Conservation (phyloP, 2,797 vertebrate species). For the Betta splendens region DNA sequence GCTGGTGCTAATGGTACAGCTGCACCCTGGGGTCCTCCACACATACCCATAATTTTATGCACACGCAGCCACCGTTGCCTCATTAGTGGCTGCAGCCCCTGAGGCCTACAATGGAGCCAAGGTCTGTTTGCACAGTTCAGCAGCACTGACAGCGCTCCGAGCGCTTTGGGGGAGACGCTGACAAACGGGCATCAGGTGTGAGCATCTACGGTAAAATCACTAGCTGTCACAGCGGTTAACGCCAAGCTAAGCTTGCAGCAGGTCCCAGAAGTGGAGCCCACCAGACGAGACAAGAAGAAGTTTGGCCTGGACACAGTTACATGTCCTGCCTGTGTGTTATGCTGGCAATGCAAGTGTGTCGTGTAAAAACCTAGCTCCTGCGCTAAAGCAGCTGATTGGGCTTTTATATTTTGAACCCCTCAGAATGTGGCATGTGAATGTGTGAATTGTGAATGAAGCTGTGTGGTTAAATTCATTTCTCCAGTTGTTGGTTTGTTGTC, state of each 20-base stretch:
- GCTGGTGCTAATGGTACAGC: constrained; percentile 38
- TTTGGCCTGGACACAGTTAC: too few relatives aligned
- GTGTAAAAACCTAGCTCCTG: too few relatives aligned
- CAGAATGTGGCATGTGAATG: too few relatives aligned
- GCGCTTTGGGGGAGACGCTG: constrained; percentile 51
- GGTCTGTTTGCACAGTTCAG: constrained; percentile 71
- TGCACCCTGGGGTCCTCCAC: constrained; percentile 36
- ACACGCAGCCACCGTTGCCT: constrained; percentile 47
- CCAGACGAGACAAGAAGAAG: too few relatives aligned
- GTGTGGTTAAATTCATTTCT: too few relatives aligned
- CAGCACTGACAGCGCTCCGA: constrained; percentile 65
- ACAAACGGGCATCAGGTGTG: constrained; percentile 69
- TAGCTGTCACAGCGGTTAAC: constrained; percentile 13
- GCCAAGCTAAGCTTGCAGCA: constrained; percentile 15
- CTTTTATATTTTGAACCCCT: too few relatives aligned
- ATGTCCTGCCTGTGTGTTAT: too few relatives aligned
- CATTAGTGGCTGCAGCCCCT: constrained; percentile 68
- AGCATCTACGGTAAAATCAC: constrained; percentile 38
- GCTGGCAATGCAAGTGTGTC: too few relatives aligned
- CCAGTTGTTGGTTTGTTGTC: too few relatives aligned
- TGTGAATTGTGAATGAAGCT: too few relatives aligned
- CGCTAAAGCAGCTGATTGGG: too few relatives aligned
- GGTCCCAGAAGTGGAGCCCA: constrained; percentile 1
- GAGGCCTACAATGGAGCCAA: constrained; percentile 59
- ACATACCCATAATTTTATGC: constrained; percentile 55